A percentile compares a stretch with the other conserved stretches of the same genome.
phyloP scores from a whole-genome alignment of 1,140 invertebrate genomes.

The Lasioglossum albipes region DNA sequence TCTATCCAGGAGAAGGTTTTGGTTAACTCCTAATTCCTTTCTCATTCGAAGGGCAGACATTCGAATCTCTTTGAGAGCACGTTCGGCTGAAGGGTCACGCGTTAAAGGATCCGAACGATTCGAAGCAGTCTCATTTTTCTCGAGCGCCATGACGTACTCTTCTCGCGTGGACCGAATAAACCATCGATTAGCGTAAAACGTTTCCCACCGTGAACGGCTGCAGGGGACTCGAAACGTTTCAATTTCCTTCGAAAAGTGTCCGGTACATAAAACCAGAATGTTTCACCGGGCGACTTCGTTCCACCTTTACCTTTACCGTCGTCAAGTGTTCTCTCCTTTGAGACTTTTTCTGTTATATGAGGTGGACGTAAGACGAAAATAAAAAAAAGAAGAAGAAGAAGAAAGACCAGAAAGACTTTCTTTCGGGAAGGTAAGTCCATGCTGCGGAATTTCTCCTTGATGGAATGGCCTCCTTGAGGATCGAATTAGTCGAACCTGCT shows the following conservation, averaged over 20 bases:
- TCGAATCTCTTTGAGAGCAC: no score
- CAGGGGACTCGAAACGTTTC: not conserved
- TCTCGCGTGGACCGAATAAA: not conserved
- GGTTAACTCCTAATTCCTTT: no score
- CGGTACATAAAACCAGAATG: constrained; percentile 1
- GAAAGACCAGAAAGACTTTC: not conserved
- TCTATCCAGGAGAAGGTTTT: no score
- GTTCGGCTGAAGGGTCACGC: not conserved
- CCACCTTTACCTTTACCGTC: not conserved
- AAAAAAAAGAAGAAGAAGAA: not conserved
- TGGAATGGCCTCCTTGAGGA: not conserved
- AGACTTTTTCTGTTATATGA: not conserved
- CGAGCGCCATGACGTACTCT: no score
- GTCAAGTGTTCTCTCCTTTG: not conserved
- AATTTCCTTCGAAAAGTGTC: not conserved
- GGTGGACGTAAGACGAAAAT: not conserved
- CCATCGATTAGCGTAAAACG: not conserved
- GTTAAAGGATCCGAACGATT: not conserved
- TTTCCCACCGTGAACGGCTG: not conserved
- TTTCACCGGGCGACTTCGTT: not conserved
- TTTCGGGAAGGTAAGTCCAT: not conserved
- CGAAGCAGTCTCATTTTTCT: not conserved
- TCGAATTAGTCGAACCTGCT: no score
- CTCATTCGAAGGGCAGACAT: no score
- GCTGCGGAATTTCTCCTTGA: not conserved